Conservation (phyloP, 1,140 invertebrate genomes). For the Orchestia grillus region DNA sequence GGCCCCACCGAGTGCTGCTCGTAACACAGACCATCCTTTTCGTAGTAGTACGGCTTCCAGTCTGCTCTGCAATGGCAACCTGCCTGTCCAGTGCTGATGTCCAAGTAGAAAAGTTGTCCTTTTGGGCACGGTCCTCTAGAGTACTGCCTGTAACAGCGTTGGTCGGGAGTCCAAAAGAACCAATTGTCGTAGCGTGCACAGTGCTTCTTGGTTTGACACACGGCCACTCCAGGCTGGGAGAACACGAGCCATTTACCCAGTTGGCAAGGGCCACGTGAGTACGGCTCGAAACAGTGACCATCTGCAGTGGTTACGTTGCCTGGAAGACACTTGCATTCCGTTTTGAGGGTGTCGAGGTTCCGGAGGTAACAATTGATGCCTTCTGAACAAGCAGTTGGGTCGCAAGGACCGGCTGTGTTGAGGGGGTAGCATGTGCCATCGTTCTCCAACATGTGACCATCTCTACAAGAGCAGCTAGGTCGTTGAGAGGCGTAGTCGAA, state of each 20-base stretch:
- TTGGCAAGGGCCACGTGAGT: conserved; percentile 68
- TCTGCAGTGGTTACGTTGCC: conserved; percentile 66
- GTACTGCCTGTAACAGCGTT: conserved; percentile 70
- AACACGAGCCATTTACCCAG: conserved; percentile 69
- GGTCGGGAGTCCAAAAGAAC: conserved; percentile 69
- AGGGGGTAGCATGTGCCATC: conserved; percentile 69
- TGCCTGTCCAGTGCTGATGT: conserved; percentile 67
- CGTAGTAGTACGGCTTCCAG: conserved; percentile 69
- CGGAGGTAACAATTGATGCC: conserved; percentile 68
- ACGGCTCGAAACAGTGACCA: conserved; percentile 69
- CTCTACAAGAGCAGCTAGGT: conserved; percentile 68
- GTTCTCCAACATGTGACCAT: conserved; percentile 68
- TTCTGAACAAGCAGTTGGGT: conserved; percentile 61
- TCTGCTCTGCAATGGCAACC: conserved; percentile 68
- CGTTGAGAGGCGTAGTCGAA: conserved; percentile 69
- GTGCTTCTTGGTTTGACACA: conserved; percentile 68
- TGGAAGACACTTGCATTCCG: conserved; percentile 68
- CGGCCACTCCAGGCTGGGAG: conserved; percentile 66
- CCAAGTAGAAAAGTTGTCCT: conserved; percentile 69
- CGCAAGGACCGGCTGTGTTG: conserved; percentile 69
- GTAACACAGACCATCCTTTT: conserved; percentile 68
- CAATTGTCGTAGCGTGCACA: conserved; percentile 70
- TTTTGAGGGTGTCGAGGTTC: conserved; percentile 68
- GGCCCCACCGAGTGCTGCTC: conserved; percentile 70
- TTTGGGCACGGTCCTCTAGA: conserved; percentile 69